Evolutionary conservation across 1,140 invertebrate species (phyloP).

Genomic region (Pseudomyrmex cubaensis): DNA sequence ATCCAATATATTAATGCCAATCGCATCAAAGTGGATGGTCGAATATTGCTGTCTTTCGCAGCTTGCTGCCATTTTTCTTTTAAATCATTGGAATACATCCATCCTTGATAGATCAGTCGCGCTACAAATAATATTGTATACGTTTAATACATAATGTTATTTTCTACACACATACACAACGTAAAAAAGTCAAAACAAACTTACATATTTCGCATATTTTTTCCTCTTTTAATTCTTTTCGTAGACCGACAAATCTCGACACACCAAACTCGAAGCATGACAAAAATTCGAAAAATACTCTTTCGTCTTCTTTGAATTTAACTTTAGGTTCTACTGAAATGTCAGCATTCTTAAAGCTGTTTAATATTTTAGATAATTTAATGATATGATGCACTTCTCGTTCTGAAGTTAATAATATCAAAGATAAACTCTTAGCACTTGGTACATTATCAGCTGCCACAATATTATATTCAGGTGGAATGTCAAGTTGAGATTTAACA

Average conservation of each 20-base stretch:
- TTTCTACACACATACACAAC: conserved; percentile 49
- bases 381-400: conserved; percentile 78
- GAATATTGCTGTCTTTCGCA: conserved; percentile 86
- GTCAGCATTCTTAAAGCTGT: conserved; percentile 65
- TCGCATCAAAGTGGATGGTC: conserved; percentile 87
- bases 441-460: conserved; percentile 70
- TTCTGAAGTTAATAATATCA: conserved; percentile 77
- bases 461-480: conserved; percentile 79
- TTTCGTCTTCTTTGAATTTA: conserved; percentile 81
- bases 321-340: conserved; percentile 76
- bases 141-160: neutral
- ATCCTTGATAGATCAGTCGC: conserved; percentile 87
- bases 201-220: conserved; percentile 80
- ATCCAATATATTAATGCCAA: conserved; percentile 89
- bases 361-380: conserved; percentile 76
- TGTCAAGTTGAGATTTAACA: conserved; percentile 76
- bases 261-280: conserved; percentile 87
- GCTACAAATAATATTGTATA: conserved; percentile 78
- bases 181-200: conserved; percentile 38
- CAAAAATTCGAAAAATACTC: conserved; percentile 84
- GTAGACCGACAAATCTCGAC: conserved; percentile 75
- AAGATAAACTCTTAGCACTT: conserved; percentile 71
- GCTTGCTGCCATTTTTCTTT: conserved; percentile 84
- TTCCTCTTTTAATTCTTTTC: conserved; percentile 75
- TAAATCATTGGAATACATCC: conserved; percentile 85